Conservation (phyloP, 1,140 invertebrate genomes). For the Apocrypta bakeri region DNA sequence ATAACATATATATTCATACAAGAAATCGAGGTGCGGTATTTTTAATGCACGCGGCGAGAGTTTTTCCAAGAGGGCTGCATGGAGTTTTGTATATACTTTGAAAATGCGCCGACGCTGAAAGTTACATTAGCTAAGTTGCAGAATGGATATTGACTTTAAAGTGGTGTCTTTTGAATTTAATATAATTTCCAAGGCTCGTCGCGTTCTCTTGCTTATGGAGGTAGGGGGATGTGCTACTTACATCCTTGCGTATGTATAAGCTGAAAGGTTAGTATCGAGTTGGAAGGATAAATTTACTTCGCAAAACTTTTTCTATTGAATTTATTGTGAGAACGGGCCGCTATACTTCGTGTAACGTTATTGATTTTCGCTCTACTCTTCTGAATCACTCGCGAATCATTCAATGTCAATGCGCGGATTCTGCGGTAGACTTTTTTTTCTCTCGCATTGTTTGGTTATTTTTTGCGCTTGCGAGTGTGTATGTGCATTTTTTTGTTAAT, state of each 20-base stretch:
- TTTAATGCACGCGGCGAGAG: not conserved
- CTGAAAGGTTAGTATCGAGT: not conserved
- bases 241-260: not conserved
- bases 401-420: slow-evolving; percentile 25
- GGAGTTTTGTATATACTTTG: not conserved
- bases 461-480: too few species aligned
- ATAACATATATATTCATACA: too few species aligned
- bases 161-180: not conserved
- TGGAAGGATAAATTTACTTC: not conserved
- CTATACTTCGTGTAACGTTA: not conserved
- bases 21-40: not conserved
- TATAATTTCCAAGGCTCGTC: not conserved
- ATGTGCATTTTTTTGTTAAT: too few species aligned
- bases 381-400: not conserved
- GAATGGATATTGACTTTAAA: slow-evolving; percentile 11
- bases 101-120: not conserved
- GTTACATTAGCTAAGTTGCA: not conserved
- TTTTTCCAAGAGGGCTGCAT: not conserved
- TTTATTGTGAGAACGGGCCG: slow-evolving; percentile 28
- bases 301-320: not conserved
- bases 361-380: slow-evolving; percentile 23
- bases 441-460: slow-evolving; percentile 20
- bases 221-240: not conserved
- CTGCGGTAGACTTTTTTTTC: slow-evolving; percentile 2
- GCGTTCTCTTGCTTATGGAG: not conserved